Evolutionary conservation across 35 echinoderm and acorn worm genomes (phyloP).

Genomic region (Eucidaris tribuloides): DNA sequence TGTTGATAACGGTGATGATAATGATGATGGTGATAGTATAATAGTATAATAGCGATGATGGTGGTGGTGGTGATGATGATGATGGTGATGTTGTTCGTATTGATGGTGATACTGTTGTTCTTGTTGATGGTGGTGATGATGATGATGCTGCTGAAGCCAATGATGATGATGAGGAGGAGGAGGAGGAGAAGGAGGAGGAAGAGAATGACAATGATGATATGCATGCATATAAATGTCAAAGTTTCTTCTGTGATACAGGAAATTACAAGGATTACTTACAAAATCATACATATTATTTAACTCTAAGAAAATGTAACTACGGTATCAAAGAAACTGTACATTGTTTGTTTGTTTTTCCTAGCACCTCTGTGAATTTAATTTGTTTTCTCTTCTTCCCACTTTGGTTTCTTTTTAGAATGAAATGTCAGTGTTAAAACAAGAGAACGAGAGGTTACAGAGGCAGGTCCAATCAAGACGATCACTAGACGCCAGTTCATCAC

Average conservation of each 20-base stretch:
- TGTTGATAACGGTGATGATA: not conserved
- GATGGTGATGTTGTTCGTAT: not conserved
- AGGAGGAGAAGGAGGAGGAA: not conserved
- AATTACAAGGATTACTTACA: not conserved
- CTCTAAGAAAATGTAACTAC: not conserved
- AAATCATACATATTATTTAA: not conserved
- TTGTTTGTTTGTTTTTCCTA: not conserved
- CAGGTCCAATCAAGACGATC: slow-evolving; percentile 57
- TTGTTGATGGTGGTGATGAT: not conserved
- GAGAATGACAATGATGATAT: not conserved
- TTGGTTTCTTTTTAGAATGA: slow-evolving; percentile 62
- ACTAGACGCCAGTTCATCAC: slow-evolving; percentile 67
- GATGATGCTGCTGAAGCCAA: too few relatives aligned
- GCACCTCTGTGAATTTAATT: not conserved
- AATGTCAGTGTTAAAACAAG: slow-evolving; percentile 82
- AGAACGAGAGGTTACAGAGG: slow-evolving; percentile 88
- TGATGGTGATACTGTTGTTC: not conserved
- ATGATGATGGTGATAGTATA: not conserved
- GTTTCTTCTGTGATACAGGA: not conserved
- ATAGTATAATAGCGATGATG: not conserved
- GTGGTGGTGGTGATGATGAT: not conserved
- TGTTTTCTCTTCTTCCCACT: not conserved
- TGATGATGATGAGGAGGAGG: not conserved
- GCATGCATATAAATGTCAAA: not conserved
- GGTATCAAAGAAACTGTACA: not conserved